Evolutionary conservation across 2,888 invertebrate species (phyloP), one percentile per base, ranked within the genome.

Genomic region (Stomorhina lunata): DNA sequence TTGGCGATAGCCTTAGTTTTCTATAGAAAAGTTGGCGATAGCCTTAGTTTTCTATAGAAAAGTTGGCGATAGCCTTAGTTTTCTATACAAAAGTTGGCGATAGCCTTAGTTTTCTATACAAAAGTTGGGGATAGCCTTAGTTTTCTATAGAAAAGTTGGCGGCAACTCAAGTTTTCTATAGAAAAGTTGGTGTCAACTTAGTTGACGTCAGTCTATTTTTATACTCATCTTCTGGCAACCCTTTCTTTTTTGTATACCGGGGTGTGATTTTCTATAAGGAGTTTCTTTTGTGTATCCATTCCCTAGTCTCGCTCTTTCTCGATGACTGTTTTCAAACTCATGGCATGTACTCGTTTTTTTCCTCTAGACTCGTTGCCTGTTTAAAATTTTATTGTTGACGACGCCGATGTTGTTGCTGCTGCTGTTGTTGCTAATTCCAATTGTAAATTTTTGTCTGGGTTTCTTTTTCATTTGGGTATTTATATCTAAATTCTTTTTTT

Each of bases 371-470:
- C 66, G 22, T 66, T 34, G 43, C 5, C n/a, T 57, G 15, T 10
- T 20, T 32, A 32, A 55, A 4, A 43, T 37, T 55, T 29, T 12
- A n/a, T 17, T 65, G 12, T 17, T 10, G n/a, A n/a, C n/a, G n/a
- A n/a, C n/a, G n/a, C n/a, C n/a, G n/a, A 53, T 43, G 27, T 63
- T 63, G 45, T 32, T 20, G 40, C 32, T 45, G 63, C 12, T 45
- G 27, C 2, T 55, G 57, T 50, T 43, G 12, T 43, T 15, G n/a
- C 15, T 43, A 43, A 10, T 48, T 68, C 40, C 53, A 48, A 12
- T 66, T 50, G 66, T 48, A 50, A 37, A 50, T 66, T 66, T 65
- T 66, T 66, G 50, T 50, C 50, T 50, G 25, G 37, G 22, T 66
- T 66, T 66, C 66, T 53, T 66, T n/a, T 66, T 66, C 27, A 37